Conservation (phyloP, 2,797 vertebrate species). For the Galaxias olidus region DNA sequence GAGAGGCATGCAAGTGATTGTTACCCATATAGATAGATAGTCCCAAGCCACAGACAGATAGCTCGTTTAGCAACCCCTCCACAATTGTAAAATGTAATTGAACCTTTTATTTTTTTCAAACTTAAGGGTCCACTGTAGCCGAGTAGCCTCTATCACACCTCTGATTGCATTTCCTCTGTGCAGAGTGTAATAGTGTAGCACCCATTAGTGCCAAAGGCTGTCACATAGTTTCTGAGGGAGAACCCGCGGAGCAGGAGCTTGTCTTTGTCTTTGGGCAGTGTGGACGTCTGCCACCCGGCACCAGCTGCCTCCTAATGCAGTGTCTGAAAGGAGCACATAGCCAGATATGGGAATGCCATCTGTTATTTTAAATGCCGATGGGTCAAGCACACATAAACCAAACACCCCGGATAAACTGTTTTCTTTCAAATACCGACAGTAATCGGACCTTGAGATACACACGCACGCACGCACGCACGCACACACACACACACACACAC, state of each 20-base stretch:
- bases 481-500: not conserved
- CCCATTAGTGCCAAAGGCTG: conserved; percentile 29
- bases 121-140: too few species aligned
- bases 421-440: too few species aligned
- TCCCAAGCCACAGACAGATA: too few species aligned
- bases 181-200: conserved; percentile 33
- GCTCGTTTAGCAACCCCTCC: too few species aligned
- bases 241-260: not conserved
- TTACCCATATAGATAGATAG: too few species aligned
- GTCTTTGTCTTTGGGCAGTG: conserved; percentile 27
- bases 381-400: too few species aligned
- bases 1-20: too few species aligned
- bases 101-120: too few species aligned
- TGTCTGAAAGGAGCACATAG: conserved; percentile 24
- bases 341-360: conserved; percentile 29
- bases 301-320: conserved; percentile 17
- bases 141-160: too few species aligned
- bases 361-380: not conserved
- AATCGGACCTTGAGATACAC: not conserved
- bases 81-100: too few species aligned
- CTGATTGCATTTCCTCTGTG: conserved; percentile 5
- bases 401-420: too few species aligned
- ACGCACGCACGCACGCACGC: not conserved
- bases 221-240: conserved; percentile 6
- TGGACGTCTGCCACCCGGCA: not conserved